Percentiles rank a stretch among this genome's conserved stretches.
Evolutionary conservation across 37 sponge, comb jelly and placozoan genomes (phyloP).

Genomic region (Haliclona indistincta): DNA sequence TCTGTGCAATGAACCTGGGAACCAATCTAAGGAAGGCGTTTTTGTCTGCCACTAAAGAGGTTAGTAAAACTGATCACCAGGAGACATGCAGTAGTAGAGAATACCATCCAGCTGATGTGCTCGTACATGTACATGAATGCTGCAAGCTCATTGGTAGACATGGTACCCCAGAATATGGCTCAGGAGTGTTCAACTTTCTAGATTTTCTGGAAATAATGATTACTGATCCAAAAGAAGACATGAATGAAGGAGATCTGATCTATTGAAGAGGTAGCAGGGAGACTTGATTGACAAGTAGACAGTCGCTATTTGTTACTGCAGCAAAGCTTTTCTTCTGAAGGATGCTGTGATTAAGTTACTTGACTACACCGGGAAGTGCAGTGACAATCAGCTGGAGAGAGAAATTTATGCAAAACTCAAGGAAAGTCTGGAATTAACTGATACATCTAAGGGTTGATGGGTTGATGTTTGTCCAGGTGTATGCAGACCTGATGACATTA

Average conservation of each 20-base stretch:
- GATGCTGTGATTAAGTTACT: constrained; percentile 5
- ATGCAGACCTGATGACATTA: constrained; percentile 21
- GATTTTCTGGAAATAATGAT: constrained; percentile 29
- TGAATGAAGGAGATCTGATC: constrained; percentile 1
- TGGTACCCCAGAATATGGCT: constrained; percentile 27
- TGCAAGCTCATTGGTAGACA: no score
- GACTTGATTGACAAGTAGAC: constrained; percentile 29
- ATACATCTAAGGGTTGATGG: no score
- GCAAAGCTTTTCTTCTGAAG: no score
- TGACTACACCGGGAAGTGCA: not conserved
- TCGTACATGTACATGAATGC: constrained; percentile 43
- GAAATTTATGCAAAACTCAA: constrained; percentile 17
- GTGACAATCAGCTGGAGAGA: not conserved
- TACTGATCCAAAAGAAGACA: not conserved
- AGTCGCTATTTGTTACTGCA: constrained; percentile 41
- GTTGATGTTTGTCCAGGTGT: constrained; percentile 21
- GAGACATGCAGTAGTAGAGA: no score
- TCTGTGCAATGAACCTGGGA: constrained; percentile 26
- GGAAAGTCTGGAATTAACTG: not conserved
- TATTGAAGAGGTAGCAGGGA: not conserved
- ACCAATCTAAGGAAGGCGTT: constrained; percentile 15
- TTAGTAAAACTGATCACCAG: no score
- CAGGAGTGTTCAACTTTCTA: constrained; percentile 21
- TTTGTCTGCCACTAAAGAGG: no score
- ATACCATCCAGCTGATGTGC: constrained; percentile 5